These are phyloP conservation scores for Megaceryle maxima DNA, from an alignment of 2,113 vertebrate species.

Conservation along the genomic window DNA sequence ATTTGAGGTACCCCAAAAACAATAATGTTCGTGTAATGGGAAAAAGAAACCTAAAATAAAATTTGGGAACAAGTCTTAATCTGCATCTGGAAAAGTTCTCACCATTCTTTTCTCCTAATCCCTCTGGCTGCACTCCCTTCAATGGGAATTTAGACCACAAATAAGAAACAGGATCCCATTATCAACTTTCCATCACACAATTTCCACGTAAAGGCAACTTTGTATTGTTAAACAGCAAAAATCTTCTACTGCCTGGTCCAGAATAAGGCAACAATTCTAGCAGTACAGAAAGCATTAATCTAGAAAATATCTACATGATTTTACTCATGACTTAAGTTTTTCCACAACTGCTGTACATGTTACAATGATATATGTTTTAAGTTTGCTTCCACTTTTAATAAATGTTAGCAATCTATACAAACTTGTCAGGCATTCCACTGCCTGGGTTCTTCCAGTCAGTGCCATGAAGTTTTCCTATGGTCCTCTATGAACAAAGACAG, in stretches of 20 bases:
- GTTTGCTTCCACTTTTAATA: neutral
- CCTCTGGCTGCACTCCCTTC: neutral
- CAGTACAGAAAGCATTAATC: neutral
- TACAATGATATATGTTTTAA: neutral
- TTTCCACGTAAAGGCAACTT: neutral
- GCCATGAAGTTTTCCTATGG: neutral
- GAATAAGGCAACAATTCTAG: neutral
- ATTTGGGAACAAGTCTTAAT: neutral
- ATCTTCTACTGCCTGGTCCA: neutral
- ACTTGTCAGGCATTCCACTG: neutral
- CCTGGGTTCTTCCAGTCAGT: neutral
- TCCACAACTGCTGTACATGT: neutral
- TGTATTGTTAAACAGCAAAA: neutral
- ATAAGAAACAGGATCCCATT: neutral
- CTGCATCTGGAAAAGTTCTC: neutral
- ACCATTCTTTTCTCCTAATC: neutral
- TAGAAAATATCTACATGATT: neutral
- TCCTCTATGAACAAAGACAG: neutral
- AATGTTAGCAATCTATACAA: neutral
- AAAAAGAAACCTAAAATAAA: slow-evolving; percentile 86
- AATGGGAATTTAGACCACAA: neutral
- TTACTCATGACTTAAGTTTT: neutral
- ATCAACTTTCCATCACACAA: neutral
- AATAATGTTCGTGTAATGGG: slow-evolving; percentile 86
- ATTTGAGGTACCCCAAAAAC: slow-evolving; percentile 97